Base-by-base conservation (phyloP, 2,888 invertebrate genomes). In the Adelognathus sp. region DNA sequence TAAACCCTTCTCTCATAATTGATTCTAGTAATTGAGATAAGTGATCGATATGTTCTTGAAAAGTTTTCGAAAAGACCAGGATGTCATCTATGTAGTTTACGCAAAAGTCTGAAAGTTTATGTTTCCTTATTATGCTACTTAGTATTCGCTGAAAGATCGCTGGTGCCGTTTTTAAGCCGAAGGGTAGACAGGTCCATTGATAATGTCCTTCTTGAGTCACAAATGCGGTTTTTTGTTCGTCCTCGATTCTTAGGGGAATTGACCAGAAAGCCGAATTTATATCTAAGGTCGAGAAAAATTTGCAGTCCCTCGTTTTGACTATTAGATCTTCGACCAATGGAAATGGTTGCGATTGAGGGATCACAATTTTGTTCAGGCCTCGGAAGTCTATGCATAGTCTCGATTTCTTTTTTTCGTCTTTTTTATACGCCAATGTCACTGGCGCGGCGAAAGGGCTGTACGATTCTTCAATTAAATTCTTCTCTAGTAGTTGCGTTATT, bases 381-480 rank as follows among this genome's bases (percentile, higher is more conserved):
- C 64, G 54, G 39, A 70, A 67, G 54, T 75, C 67, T 61, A 56
- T 61, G 14, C 60, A 69, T 21, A 76, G 11, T n/a, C 76, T 72
- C 52, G 66, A 60, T 71, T 36, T 66, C 16, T 60, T 72, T 27
- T 41, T 63, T 33, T 77, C 73, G 14, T 73, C 66, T 64, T 39
- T 76, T 64, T 76, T 76, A 21, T 64, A 76, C 1, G 76, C 76
- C 58, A 76, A 29, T 27, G 70, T 76, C 3, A 70, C 76, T 11
- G 63, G 76, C 2, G 76, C 76, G 4, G 70, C 70, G 33, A 76
- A 76, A 31, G 70, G 76, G n/a, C 76, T 76, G 27, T 67, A 75
- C 5, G 60, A 74, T 24, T 74, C 66, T n/a, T 67, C 66, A 29
- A 67, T 67, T 29, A 74, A 9, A 11, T 67, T 54, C 44, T 44